Evolutionary conservation across 2,797 vertebrate species (phyloP).

Genomic region (Parauchenoglanis punctatus): DNA sequence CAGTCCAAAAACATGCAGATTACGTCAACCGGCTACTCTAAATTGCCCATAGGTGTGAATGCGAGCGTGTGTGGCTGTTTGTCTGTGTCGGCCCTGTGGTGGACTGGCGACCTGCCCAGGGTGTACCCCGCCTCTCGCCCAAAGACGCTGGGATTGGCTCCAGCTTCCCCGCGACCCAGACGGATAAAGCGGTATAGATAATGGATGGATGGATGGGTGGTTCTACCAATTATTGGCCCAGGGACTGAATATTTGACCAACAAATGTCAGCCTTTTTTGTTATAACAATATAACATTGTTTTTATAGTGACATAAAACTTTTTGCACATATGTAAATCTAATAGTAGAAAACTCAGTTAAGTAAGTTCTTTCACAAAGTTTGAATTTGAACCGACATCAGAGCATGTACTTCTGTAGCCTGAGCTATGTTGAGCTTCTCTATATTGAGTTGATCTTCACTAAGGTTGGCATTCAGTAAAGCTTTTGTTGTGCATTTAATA

Average conservation of each 20-base stretch:
- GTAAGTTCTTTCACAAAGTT: background rate
- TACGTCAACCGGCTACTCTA: too few species aligned
- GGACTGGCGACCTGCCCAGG: too few species aligned
- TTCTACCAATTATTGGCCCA: background rate
- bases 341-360: background rate
- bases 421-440: background rate
- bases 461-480: background rate
- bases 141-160: too few species aligned
- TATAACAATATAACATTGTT: background rate
- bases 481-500: background rate
- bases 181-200: too few species aligned
- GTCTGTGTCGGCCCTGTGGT: too few species aligned
- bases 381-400: background rate
- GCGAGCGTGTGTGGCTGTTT: too few species aligned
- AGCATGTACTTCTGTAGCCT: background rate
- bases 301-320: background rate
- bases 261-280: background rate
- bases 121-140: too few species aligned
- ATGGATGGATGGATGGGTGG: background rate
- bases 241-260: background rate
- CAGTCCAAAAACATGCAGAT: too few species aligned
- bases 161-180: too few species aligned
- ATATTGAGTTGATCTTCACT: background rate
- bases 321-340: background rate
- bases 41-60: too few species aligned